These are phyloP conservation scores for Fistularia tabacaria DNA, from an alignment of 2,797 vertebrate species.

Conservation along the genomic window DNA sequence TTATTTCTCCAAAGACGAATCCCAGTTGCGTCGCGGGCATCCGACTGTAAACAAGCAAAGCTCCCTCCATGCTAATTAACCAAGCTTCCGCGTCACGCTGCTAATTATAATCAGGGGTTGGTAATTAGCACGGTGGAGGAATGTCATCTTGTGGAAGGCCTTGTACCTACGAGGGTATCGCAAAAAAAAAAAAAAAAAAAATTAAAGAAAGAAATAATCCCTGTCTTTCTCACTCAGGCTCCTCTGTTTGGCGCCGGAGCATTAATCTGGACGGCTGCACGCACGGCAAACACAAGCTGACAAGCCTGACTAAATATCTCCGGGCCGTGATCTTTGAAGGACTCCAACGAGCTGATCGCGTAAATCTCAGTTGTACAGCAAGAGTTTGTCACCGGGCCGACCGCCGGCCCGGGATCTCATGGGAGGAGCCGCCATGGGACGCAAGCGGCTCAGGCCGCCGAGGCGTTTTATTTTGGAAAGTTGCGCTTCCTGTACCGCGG, in stretches of 20 bases:
- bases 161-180: conserved; percentile 62
- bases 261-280: conserved; percentile 56
- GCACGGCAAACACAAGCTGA: conserved; percentile 59
- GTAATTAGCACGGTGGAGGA: conserved; percentile 58
- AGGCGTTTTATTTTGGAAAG: no score
- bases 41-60: conserved; percentile 57
- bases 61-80: conserved; percentile 62
- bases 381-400: conserved; percentile 32
- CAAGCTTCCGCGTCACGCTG: conserved; percentile 46
- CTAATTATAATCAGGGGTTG: conserved; percentile 70
- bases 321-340: conserved; percentile 59
- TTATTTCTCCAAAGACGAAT: no score
- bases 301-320: conserved; percentile 66
- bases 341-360: conserved; percentile 60
- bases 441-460: no score
- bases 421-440: conserved; percentile 4
- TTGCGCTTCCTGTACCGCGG: no score
- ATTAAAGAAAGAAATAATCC: conserved; percentile 20
- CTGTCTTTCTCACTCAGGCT: conserved; percentile 45
- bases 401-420: conserved; percentile 8
- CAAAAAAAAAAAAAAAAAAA: conserved; percentile 20
- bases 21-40: conserved; percentile 13
- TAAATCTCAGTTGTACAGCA: conserved; percentile 60
- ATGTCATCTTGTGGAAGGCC: conserved; percentile 47
- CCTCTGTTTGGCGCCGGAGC: conserved; percentile 23